Evolutionary conservation across 2,888 invertebrate genomes (phyloP).

Genomic region (Empis livida): DNA sequence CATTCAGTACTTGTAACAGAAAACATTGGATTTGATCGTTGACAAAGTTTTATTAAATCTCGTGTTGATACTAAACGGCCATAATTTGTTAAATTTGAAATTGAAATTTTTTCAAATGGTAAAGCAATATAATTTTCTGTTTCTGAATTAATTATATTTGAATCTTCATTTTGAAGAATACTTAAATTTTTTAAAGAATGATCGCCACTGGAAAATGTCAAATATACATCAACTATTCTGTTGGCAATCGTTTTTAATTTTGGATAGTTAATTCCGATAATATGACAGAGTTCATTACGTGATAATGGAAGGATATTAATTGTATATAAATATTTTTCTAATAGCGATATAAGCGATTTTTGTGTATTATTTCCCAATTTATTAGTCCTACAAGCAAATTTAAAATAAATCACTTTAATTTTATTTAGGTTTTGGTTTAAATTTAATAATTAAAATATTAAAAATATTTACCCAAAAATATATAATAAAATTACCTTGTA

Average conservation of each 20-base stretch:
- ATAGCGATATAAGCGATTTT: slow-evolving; percentile 50
- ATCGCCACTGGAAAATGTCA: slow-evolving; percentile 61
- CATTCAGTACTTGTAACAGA: slow-evolving; percentile 49
- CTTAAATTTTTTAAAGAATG: slow-evolving; percentile 35
- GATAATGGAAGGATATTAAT: slow-evolving; percentile 71
- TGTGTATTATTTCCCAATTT: slow-evolving; percentile 28
- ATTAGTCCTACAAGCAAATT: slow-evolving; percentile 24
- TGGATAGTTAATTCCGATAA: slow-evolving; percentile 57
- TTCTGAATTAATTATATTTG: slow-evolving; percentile 25
- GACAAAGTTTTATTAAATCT: slow-evolving; percentile 87
- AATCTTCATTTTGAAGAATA: slow-evolving; percentile 24
- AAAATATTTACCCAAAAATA: too few relatives aligned
- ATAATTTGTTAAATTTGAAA: slow-evolving; percentile 22
- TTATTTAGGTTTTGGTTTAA: too few relatives aligned
- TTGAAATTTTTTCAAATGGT: slow-evolving; percentile 24
- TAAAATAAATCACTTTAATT: not conserved
- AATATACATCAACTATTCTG: slow-evolving; percentile 70
- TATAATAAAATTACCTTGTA: slow-evolving; percentile 43
- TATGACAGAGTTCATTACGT: slow-evolving; percentile 56
- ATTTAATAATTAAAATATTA: too few relatives aligned
- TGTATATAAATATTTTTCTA: slow-evolving; percentile 72
- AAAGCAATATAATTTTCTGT: slow-evolving; percentile 24
- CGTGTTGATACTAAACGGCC: slow-evolving; percentile 65
- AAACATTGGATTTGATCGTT: slow-evolving; percentile 60
- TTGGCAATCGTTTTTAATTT: slow-evolving; percentile 56